These are phyloP conservation scores for Andrena bicolor DNA, from an alignment of 2,888 invertebrate species.

Conservation along the genomic window DNA sequence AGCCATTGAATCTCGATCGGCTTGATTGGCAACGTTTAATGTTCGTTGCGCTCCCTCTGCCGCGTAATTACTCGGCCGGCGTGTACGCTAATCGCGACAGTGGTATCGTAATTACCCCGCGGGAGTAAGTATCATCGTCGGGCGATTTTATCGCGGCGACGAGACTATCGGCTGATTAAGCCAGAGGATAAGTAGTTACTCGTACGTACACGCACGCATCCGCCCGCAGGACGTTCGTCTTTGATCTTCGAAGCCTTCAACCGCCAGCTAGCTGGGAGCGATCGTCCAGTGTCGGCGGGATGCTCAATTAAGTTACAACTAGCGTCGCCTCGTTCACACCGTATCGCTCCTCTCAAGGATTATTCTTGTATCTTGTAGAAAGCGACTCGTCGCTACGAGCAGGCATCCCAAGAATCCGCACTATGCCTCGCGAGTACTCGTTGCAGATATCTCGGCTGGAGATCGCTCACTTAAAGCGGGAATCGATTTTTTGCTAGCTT, in stretches of 20 bases:
- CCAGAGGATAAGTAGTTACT: neutral
- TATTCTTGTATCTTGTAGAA: constrained; percentile 28
- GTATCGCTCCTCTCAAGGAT: constrained; percentile 5
- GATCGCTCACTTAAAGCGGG: constrained; percentile 4
- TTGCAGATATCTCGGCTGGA: neutral
- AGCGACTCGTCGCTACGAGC: constrained; percentile 8
- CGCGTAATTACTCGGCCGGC: constrained; percentile 5
- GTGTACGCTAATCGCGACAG: constrained; percentile 3
- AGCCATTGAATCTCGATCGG: constrained; percentile 37
- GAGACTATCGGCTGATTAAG: neutral
- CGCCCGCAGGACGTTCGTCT: too few relatives aligned
- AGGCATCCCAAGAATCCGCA: constrained; percentile 8
- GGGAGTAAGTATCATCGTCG: neutral
- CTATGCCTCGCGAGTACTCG: neutral
- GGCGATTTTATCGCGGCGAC: constrained; percentile 5
- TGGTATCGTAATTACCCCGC: neutral
- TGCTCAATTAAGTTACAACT: constrained; percentile 25
- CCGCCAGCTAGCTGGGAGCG: neutral
- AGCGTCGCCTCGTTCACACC: constrained; percentile 6
- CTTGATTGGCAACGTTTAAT: constrained; percentile 33
- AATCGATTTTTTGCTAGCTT: too few relatives aligned
- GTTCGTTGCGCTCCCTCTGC: constrained; percentile 2
- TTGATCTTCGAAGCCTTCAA: constrained; percentile 5
- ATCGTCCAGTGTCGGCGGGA: neutral
- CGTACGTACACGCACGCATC: neutral